Base-by-base conservation (phyloP, 1,140 invertebrate species). In the Nomia melanderi region DNA sequence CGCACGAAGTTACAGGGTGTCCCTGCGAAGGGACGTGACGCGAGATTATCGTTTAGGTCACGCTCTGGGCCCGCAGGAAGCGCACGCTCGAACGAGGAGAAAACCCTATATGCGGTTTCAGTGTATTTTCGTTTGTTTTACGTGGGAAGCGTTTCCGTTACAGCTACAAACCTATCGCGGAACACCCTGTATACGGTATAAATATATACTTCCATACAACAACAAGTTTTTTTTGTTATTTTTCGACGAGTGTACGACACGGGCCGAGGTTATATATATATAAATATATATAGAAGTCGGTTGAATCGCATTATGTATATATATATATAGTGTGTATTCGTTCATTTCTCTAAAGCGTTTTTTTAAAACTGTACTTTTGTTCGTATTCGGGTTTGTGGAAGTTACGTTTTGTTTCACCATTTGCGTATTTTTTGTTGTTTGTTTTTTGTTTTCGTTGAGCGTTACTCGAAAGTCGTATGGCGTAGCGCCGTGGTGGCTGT, bases 161-260 rank as follows among this genome's bases (percentile, higher is more conserved):
- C 4, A 29, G 14, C 62, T 56, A 72, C 8, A 74, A 72, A 74
- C 64, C 62, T 85, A 73, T 80, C 75, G 67, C 81, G 76, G 82
- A 86, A 88, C 86, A 88, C 86, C 86, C 86, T 88, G 86, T 66
- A 82, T 86, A 62, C 77, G 76, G 83, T 60, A 47, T 31, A 47
- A 57, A 47, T 31, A 50, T 54, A 80, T 80, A 77, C 25, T 83
- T 79, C 60, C 66, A 79, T 82, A 65, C 71, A 75, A 78, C 67
- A 56, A 82, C 65, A 67, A 73, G n/a, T n/a, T n/a, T n/a, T 50
- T 44, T 41, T 12, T 39, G 36, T 8, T 44, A 17, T 14, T 20
- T 78, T 69, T 74, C 81, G 78, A 72, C 79, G 75, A 64, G 77
- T 70, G 66, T 60, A 39, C 31, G 75, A 81, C 78, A 84, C 78